These are phyloP conservation scores for Megaceryle maxima DNA, from an alignment of 2,113 vertebrate species.

Conservation along the genomic window DNA sequence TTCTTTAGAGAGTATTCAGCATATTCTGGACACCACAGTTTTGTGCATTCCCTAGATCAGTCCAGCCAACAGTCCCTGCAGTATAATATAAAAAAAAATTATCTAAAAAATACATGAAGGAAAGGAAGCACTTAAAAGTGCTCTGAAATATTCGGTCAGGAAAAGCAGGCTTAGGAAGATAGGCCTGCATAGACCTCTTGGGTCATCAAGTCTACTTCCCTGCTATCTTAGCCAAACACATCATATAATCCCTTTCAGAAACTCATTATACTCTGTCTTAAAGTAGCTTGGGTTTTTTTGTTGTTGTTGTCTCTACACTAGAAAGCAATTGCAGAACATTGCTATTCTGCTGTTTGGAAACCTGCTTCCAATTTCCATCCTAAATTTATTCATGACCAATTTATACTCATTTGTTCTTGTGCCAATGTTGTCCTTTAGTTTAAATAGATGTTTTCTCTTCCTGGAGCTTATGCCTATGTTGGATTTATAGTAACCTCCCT, in stretches of 20 bases:
- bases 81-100: neutral
- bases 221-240: slow-evolving; percentile 33
- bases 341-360: slow-evolving; percentile 34
- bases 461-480: neutral
- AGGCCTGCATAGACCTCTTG: neutral
- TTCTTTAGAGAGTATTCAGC: neutral
- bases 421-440: slow-evolving; percentile 45
- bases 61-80: neutral
- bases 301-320: slow-evolving; percentile 4
- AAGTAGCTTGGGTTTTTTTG: neutral
- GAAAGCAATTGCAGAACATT: slow-evolving; percentile 27
- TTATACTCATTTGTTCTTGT: slow-evolving; percentile 46
- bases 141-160: neutral
- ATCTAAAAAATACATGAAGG: slow-evolving; percentile 30
- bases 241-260: slow-evolving; percentile 22
- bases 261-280: neutral
- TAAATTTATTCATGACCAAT: slow-evolving; percentile 60
- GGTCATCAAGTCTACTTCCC: slow-evolving; percentile 2
- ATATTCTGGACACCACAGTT: neutral
- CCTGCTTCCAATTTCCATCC: slow-evolving; percentile 15
- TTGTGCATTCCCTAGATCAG: neutral
- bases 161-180: slow-evolving; percentile 23
- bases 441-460: slow-evolving; percentile 42
- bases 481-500: neutral
- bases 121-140: neutral